Evolutionary conservation across 2,113 vertebrate genomes (phyloP), one percentile per base, ranked within the genome.

Genomic region (Kobus ellipsiprymnus): DNA sequence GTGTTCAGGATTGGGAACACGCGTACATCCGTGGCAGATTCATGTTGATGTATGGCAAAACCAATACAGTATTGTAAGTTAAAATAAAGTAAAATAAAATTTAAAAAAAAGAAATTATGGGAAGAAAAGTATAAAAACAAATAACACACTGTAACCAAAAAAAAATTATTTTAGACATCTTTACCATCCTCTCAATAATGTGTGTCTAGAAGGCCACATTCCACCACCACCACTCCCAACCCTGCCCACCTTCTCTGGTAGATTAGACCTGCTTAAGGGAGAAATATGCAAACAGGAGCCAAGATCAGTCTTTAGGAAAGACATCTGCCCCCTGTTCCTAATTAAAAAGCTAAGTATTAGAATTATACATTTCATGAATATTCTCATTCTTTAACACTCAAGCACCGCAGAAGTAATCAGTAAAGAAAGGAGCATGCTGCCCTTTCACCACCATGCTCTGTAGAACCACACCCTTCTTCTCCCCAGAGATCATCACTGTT

Each of bases 361-460:
- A 52, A 29, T 94, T 55, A 25, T 40, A 6, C 10, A 59, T 40
- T 19, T 48, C 40, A 19, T 62, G 44, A 84, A 90, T 74, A 92
- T 23, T 62, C 74, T 77, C 44, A 12, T 57, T 93, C 50, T 46
- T 91, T 96, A 59, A 48, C 95, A 94, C 62, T 74, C 50, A 91
- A 55, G 59, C 44, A 27, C 27, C 13, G 14, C 57, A 93, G 5
- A 44, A 59, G 33, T 74, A 12, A 87, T 81, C 27, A 50, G 2
- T 36, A 50, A 71, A 84, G 19, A 77, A 77, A 74, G 11, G 21
- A 5, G 16, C 14, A 23, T 0, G 0, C 21, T 50, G 1, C 6
- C 25, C 48, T 88, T 77, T 90, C 14, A 54, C 30, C 81, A 46
- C 15, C 16, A 2, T 40, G 1, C 44, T 81, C 54, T 48, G 14